phyloP scores from a whole-genome alignment of 2,888 invertebrate species.

The Mesorhabditis belari region DNA sequence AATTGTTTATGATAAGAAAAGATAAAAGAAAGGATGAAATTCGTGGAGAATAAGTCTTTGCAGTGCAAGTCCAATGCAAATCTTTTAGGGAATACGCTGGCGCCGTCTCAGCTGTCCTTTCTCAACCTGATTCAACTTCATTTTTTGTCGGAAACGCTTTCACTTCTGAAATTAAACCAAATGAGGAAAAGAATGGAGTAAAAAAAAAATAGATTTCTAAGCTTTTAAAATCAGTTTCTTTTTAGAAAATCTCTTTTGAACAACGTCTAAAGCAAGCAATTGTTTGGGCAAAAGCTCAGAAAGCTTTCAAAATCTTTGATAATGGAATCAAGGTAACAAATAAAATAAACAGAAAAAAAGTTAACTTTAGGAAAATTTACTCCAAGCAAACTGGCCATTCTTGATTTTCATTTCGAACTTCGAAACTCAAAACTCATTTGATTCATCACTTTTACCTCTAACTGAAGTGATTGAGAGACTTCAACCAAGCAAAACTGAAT shows the following conservation, averaged over 20 bases:
- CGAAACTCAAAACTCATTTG: background rate
- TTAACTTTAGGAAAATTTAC: background rate
- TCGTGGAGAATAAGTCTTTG: background rate
- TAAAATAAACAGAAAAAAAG: background rate
- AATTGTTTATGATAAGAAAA: background rate
- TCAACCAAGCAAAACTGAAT: background rate
- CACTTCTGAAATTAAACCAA: too few species aligned
- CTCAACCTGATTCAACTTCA: slow-evolving; percentile 14
- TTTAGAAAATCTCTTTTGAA: background rate
- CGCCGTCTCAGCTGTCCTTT: slow-evolving; percentile 35
- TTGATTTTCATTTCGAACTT: background rate
- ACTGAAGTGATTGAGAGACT: background rate
- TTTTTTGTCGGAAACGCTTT: background rate
- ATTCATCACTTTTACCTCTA: background rate
- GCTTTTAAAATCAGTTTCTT: background rate
- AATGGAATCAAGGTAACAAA: background rate
- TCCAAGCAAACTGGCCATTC: background rate
- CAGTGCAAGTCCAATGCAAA: background rate
- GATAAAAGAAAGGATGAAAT: background rate
- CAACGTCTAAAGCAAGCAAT: background rate
- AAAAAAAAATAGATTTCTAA: too few species aligned
- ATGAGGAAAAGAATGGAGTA: too few species aligned
- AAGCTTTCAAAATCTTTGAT: background rate
- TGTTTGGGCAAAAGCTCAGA: background rate
- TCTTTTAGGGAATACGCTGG: slow-evolving; percentile 33